phyloP scores from a whole-genome alignment of 2,113 vertebrate species.

The Sinosuthora webbiana region DNA sequence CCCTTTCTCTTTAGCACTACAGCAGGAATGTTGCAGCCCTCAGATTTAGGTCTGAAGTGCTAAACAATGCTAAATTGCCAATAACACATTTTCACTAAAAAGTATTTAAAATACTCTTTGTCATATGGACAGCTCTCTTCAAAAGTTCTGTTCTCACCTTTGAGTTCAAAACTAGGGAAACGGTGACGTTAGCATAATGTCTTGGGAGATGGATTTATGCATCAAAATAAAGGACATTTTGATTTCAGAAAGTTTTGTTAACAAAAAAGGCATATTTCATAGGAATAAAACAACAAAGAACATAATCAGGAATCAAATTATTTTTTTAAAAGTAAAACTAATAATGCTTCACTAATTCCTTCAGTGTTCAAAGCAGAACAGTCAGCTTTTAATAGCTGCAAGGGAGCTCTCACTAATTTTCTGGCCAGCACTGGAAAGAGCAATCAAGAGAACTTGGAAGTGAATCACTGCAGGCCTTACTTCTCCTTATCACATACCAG shows the following conservation, averaged over 20 bases:
- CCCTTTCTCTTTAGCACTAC: not conserved
- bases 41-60: constrained; percentile 14
- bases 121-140: not conserved
- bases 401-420: not conserved
- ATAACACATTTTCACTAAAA: constrained; percentile 10
- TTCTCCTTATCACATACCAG: not conserved
- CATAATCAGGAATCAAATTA: not conserved
- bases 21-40: not conserved
- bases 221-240: not conserved
- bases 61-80: constrained; percentile 33
- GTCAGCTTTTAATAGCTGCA: not conserved
- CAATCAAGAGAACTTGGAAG: not conserved
- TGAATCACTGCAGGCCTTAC: not conserved
- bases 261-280: not conserved
- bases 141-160: constrained; percentile 19
- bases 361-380: not conserved
- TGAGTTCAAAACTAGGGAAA: constrained; percentile 2
- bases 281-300: not conserved
- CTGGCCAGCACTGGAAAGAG: not conserved
- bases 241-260: not conserved
- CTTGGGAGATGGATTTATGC: not conserved
- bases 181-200: not conserved
- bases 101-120: not conserved
- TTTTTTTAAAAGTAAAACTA: not conserved
- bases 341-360: not conserved